A percentile compares a stretch with the other conserved stretches of the same genome.
Conservation (phyloP, 2,113 vertebrate species). For the Mobula birostris region DNA sequence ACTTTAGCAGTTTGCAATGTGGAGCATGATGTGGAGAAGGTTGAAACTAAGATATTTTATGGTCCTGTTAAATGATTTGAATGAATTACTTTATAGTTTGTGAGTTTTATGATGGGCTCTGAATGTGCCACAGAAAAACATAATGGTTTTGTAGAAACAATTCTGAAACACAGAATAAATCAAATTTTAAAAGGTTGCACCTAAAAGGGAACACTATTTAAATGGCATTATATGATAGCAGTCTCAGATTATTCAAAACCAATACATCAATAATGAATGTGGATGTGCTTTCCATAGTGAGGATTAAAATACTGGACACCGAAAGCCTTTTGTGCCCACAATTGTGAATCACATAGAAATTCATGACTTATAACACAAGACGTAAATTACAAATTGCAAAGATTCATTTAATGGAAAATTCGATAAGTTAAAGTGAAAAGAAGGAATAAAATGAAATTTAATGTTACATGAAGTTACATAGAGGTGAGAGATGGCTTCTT, state of each 20-base stretch:
- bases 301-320: background rate
- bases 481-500: too few relatives aligned
- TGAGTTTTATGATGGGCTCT: background rate
- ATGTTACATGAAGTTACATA: too few relatives aligned
- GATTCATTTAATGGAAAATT: too few relatives aligned
- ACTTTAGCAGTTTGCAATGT: background rate
- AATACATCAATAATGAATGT: background rate
- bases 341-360: background rate
- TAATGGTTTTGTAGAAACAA: background rate
- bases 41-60: background rate
- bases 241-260: background rate
- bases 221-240: background rate
- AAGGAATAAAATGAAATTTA: too few relatives aligned
- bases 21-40: background rate
- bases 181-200: background rate
- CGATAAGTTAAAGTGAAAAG: too few relatives aligned
- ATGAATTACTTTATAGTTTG: background rate
- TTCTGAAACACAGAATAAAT: background rate
- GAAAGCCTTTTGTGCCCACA: background rate
- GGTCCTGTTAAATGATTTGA: background rate
- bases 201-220: background rate
- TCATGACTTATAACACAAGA: background rate
- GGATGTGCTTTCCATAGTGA: background rate
- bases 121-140: background rate
- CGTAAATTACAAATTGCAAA: too few relatives aligned